phyloP scores from a whole-genome alignment of 2,113 vertebrate species.

The Pseudopipra pipra region DNA sequence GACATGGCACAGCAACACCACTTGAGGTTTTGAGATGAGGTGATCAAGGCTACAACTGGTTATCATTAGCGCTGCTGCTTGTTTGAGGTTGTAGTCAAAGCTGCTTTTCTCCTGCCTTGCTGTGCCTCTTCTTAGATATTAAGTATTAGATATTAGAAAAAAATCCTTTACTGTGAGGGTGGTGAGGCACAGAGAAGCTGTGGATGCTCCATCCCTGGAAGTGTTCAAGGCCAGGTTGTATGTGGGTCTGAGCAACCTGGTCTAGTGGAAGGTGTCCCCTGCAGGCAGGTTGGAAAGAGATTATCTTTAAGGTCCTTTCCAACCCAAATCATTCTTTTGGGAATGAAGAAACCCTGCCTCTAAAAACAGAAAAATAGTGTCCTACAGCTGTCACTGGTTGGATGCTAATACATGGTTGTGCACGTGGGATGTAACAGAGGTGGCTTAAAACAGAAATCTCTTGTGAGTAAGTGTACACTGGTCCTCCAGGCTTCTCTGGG shows the following conservation, averaged over 20 bases:
- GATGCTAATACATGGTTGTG: fast-evolving
- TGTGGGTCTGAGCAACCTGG: not conserved
- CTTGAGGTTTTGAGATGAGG: not conserved
- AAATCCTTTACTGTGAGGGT: not conserved
- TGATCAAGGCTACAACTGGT: fast-evolving
- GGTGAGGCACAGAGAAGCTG: not conserved
- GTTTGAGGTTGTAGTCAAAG: not conserved
- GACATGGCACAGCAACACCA: fast-evolving
- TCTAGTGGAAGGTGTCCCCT: not conserved
- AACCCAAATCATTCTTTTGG: not conserved
- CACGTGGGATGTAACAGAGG: fast-evolving
- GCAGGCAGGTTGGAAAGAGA: not conserved
- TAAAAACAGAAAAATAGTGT: not conserved
- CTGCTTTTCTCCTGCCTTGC: not conserved
- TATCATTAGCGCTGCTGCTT: not conserved
- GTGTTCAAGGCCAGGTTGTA: not conserved
- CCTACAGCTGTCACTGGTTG: not conserved
- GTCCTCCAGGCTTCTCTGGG: not conserved
- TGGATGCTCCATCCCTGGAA: not conserved
- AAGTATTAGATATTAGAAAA: not conserved
- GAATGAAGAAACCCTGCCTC: not conserved
- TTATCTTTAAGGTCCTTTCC: not conserved
- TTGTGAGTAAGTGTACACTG: not conserved
- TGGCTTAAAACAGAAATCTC: not conserved
- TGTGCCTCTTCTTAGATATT: not conserved